These are phyloP conservation scores for Jacana jacana DNA, from an alignment of 2,113 vertebrate genomes.

Conservation along the genomic window DNA sequence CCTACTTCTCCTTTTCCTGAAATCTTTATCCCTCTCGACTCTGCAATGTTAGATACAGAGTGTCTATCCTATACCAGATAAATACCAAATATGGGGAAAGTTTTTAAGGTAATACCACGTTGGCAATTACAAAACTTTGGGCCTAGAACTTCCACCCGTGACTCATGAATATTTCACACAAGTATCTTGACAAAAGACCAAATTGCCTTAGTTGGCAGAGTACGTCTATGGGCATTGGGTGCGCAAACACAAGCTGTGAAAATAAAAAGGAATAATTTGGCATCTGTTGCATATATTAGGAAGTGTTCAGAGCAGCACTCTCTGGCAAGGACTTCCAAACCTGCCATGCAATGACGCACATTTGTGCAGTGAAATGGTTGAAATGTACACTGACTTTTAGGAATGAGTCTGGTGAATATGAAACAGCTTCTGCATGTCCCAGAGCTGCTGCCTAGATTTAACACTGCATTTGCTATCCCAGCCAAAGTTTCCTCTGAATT, in stretches of 20 bases:
- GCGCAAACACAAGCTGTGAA: constrained; percentile 61
- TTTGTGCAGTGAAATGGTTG: constrained; percentile 1
- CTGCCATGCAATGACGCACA: not conserved
- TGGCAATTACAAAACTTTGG: not conserved
- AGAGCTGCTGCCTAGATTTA: not conserved
- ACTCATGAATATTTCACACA: constrained; percentile 47
- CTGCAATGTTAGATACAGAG: not conserved
- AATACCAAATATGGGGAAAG: not conserved
- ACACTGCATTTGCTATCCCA: not conserved
- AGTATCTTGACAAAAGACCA: constrained; percentile 29
- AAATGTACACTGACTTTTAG: constrained; percentile 17
- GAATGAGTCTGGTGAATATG: constrained; percentile 13
- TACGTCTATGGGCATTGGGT: constrained; percentile 17
- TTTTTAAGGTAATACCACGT: not conserved
- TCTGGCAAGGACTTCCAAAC: constrained; percentile 14
- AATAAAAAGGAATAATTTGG: constrained; percentile 63
- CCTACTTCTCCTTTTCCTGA: not conserved
- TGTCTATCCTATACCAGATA: not conserved
- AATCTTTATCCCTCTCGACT: not conserved
- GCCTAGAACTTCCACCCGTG: not conserved
- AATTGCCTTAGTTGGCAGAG: constrained; percentile 48
- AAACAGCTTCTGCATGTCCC: constrained; percentile 22
- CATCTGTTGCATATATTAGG: constrained; percentile 36
- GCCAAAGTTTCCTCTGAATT: not conserved
- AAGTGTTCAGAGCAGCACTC: constrained; percentile 22